Conservation (phyloP, 2,797 vertebrate species). For the Chromobotia macracanthus region DNA sequence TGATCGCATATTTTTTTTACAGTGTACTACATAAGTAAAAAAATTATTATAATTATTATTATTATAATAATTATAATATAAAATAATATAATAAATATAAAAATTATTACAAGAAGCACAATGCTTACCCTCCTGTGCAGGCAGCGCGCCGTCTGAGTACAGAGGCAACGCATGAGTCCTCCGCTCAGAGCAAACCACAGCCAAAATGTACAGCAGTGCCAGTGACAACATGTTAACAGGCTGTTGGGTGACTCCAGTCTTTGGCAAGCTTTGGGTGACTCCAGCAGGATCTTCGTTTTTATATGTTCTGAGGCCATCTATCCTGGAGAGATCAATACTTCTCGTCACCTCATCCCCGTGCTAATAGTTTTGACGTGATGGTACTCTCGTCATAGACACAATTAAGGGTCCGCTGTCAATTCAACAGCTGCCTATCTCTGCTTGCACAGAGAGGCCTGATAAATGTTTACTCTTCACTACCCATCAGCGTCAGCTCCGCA, state of each 20-base stretch:
- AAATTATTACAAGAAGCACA: slow-evolving; percentile 2
- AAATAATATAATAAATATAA: too few species aligned
- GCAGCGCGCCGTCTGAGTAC: slow-evolving; percentile 71
- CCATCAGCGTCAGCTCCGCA: slow-evolving; percentile 67
- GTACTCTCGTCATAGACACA: slow-evolving; percentile 73
- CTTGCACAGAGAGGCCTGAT: slow-evolving; percentile 79
- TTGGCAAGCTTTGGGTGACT: slow-evolving; percentile 48
- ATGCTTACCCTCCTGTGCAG: slow-evolving; percentile 75
- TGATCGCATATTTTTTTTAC: too few species aligned
- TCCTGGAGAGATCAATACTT: slow-evolving; percentile 78
- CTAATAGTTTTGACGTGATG: slow-evolving; percentile 77
- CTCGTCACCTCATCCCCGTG: slow-evolving; percentile 72
- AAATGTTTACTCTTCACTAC: slow-evolving; percentile 78
- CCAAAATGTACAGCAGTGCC: slow-evolving; percentile 73
- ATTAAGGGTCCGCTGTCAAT: slow-evolving; percentile 76
- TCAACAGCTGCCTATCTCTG: slow-evolving; percentile 77
- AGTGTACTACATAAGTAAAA: too few species aligned
- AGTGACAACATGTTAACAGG: slow-evolving; percentile 74
- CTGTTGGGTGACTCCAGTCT: slow-evolving; percentile 42
- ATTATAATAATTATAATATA: too few species aligned
- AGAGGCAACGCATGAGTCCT: slow-evolving; percentile 73
- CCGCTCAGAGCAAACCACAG: slow-evolving; percentile 70
- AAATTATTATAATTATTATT: too few species aligned
- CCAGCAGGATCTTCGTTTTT: slow-evolving; percentile 70
- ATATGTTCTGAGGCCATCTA: slow-evolving; percentile 73